phyloP scores from a whole-genome alignment of 2,797 vertebrate species.

The Syndactyla subalaris region DNA sequence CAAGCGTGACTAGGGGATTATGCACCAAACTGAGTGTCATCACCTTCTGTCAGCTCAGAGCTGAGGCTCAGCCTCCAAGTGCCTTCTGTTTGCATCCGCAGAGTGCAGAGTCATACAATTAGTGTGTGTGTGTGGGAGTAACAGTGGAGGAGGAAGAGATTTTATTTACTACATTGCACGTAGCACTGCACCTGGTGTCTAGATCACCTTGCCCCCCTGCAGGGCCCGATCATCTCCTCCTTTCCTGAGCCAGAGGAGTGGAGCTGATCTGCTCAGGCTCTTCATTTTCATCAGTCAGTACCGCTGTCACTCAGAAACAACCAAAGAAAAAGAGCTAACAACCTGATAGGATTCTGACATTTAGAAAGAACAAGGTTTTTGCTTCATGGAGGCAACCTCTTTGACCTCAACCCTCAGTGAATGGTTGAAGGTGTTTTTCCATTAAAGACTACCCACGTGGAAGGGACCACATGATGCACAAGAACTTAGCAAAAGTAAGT shows the following conservation, averaged over 20 bases:
- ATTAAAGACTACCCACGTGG: background rate
- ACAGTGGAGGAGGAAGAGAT: background rate
- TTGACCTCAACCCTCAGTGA: background rate
- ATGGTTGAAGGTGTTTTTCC: background rate
- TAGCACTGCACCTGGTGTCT: background rate
- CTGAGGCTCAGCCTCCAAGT: background rate
- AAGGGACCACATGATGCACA: accelerated
- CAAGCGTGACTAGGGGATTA: background rate
- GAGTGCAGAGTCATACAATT: background rate
- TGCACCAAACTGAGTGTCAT: no score
- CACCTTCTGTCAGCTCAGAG: background rate
- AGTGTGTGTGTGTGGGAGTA: background rate
- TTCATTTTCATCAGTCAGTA: slow-evolving; percentile 16
- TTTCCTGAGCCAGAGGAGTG: background rate
- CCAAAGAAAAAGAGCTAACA: background rate
- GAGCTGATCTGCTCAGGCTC: slow-evolving; percentile 1
- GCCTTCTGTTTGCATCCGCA: background rate
- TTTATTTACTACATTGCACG: background rate
- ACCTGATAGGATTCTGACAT: background rate
- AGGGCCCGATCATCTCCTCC: background rate
- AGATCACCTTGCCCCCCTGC: background rate
- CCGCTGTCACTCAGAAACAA: background rate
- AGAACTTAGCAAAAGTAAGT: background rate
- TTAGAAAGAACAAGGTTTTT: background rate
- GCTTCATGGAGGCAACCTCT: background rate